Base-by-base conservation (phyloP, 2,797 vertebrate genomes). In the Ceyx erithaca region DNA sequence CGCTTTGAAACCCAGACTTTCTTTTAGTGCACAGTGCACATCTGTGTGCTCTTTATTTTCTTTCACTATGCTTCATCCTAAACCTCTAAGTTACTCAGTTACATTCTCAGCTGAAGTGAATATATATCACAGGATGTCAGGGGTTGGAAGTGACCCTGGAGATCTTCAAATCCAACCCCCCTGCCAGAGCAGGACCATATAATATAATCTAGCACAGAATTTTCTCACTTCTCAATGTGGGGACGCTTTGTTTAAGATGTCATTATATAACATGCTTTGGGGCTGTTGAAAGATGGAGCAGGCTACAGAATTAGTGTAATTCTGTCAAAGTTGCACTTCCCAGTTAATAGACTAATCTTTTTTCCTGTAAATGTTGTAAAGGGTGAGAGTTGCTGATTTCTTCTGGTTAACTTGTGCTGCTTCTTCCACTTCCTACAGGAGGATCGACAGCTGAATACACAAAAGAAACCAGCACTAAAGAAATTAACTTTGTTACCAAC, bases 381-480 rank as follows among this genome's bases (percentile, higher is more conserved):
- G 48, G 45, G 9, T 83, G 41, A 51, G 28, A 83, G 15, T 37
- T 89, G 72, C 48, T 78, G 22, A 43, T 92, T 69, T 57, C 28
- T 35, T 55, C 26, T 28, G 14, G 55, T 59, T 87, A 77, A 92
- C 35, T 87, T 55, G 14, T 5, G 4, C 80, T 77, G 41, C n/a
- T 96, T 94, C 37, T 87, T 95, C 31, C 54, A 94, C 78, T 94
- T 31, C 71, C 21, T 41, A 16, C 97, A 99, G 99, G 99, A 99
- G 97, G 99, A 99, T 89, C 98, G 99, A 63, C 98, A 98, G 18
- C 96, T 99, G 87, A 99, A 99, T 96, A 98, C 98, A 58, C 98
- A 98, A 93, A 99, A 99, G 98, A 99, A 99, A 87, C 99, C 99
- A 7, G 99, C 99, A 25, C 96, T 99, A 73, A 99, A 99, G 85